Base-by-base conservation (phyloP, 2,113 vertebrate genomes). In the Lamprologus sp. region DNA sequence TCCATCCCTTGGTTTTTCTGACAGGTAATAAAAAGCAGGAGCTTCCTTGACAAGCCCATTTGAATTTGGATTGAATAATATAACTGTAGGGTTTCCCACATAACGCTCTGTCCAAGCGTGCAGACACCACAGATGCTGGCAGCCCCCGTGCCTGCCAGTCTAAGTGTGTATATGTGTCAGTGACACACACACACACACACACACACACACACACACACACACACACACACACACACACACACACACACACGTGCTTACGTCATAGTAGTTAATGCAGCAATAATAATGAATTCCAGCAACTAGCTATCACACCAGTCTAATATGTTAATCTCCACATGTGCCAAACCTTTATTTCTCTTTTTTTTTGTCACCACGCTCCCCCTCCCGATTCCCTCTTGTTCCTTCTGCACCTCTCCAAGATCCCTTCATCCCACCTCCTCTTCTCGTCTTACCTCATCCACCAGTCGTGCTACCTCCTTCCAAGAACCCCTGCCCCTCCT, bases 21-120 rank as follows among this genome's bases (percentile, higher is more conserved):
- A 96, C 95, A 96, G 94, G 93, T 93, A 93, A 95, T 95, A 94
- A 94, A 93, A 94, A 91, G 83, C 86, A n/a, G 88, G 82, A 93
- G 90, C 90, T 85, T 89, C 83, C 85, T 90, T 95, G 94, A 95
- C 93, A 95, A 95, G 94, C 94, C 89, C 86, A 94, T 96, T 95
- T 96, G 92, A 95, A 96, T 96, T 93, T 92, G 94, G 86, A 94
- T 93, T 93, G 93, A 96, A 95, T 96, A 96, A 95, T 94, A 94
- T 60, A 92, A 93, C 83, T 88, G 89, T 86, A 90, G 89, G 90
- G 89, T 93, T 92, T 91, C 92, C 91, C 90, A 91, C 88, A 87
- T 15, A 87, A 89, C 31, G 85, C 88, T 90, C 90, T 90, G 89
- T 88, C 94, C 92, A 90, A 92, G 89, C 89, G 83, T 92, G 90